These are phyloP conservation scores for Patiria miniata DNA, from an alignment of 35 echinoderm and acorn worm species.

Conservation along the genomic window DNA sequence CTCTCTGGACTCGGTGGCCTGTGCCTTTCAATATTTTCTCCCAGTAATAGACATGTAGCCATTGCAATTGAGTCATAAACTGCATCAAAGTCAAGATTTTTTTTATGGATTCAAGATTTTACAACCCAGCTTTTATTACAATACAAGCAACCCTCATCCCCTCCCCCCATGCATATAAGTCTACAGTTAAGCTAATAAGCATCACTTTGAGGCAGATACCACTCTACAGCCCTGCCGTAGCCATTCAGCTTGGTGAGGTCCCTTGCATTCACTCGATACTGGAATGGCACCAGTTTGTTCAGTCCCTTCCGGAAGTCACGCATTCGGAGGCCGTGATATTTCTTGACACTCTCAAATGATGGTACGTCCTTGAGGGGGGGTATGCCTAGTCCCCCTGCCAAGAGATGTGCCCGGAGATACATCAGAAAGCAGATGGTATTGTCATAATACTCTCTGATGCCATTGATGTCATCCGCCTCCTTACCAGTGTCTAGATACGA, in stretches of 20 bases:
- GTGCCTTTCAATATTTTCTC: no score
- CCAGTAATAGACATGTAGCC: no score
- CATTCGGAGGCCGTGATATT: constrained; percentile 42
- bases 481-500: constrained; percentile 1
- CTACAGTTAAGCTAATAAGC: background rate
- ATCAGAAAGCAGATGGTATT: constrained; percentile 50
- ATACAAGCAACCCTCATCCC: no score
- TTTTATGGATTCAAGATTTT: no score
- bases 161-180: no score
- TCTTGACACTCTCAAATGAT: background rate
- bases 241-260: constrained; percentile 17
- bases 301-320: constrained; percentile 53
- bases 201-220: constrained; percentile 24
- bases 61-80: no score
- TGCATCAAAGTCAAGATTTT: no score
- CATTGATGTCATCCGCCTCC: background rate
- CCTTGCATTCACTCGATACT: constrained; percentile 32
- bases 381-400: background rate
- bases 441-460: constrained; percentile 51
- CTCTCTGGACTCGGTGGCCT: no score
- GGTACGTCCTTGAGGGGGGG: background rate
- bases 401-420: constrained; percentile 46
- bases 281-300: constrained; percentile 52
- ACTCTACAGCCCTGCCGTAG: constrained; percentile 53
- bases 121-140: no score